These are phyloP conservation scores for Thamnophis sirtalis DNA, from an alignment of 2,113 vertebrate genomes.

Conservation along the genomic window DNA sequence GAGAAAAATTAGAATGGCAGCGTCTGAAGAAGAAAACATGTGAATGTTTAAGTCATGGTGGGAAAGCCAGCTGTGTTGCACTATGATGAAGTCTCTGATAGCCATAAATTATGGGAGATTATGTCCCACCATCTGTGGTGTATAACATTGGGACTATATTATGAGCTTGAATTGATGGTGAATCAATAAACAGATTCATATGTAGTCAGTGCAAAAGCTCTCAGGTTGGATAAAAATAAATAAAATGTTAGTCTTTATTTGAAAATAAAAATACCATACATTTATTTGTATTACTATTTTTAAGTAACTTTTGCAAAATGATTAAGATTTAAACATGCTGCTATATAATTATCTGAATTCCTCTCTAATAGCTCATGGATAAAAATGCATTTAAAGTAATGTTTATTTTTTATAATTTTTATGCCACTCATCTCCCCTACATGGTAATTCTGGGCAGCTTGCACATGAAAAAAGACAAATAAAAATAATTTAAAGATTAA, in stretches of 20 bases:
- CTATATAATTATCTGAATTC: neutral
- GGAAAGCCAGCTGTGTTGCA: neutral
- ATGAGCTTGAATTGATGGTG: neutral
- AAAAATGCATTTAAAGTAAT: neutral
- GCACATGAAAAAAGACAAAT: neutral
- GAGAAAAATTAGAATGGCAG: neutral
- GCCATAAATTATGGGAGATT: neutral
- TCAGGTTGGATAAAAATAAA: neutral
- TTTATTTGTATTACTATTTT: neutral
- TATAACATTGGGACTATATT: neutral
- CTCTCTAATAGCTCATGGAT: neutral
- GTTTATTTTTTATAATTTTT: neutral
- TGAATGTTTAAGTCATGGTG: neutral
- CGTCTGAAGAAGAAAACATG: neutral
- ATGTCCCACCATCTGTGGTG: neutral
- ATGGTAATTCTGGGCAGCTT: neutral
- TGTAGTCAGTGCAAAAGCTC: neutral
- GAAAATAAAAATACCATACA: neutral
- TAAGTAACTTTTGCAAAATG: neutral
- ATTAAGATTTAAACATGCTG: neutral
- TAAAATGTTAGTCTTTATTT: neutral
- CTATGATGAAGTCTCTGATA: neutral
- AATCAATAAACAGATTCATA: neutral
- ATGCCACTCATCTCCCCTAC: neutral
- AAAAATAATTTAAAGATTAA: neutral